These are phyloP conservation scores for Lepilemur ruficaudatus DNA, from an alignment of 2,797 vertebrate species.

Conservation along the genomic window DNA sequence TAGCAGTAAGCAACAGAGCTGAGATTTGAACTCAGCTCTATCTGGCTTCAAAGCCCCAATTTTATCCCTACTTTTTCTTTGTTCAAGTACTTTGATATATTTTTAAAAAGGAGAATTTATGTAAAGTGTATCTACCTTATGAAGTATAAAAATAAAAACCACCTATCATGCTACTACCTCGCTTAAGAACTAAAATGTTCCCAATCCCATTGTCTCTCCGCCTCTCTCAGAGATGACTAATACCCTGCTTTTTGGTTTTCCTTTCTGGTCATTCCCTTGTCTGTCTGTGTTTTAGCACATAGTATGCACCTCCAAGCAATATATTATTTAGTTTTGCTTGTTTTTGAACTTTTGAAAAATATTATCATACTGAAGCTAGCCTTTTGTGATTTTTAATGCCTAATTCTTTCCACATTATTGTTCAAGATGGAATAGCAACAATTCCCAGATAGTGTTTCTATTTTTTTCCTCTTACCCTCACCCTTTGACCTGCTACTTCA, in stretches of 20 bases:
- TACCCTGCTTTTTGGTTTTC: not conserved
- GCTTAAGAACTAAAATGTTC: not conserved
- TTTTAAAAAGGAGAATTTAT: not conserved
- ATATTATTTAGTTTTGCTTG: not conserved
- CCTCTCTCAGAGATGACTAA: not conserved
- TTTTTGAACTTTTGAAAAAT: constrained; percentile 30
- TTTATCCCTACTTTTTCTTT: not conserved
- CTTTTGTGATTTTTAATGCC: not conserved
- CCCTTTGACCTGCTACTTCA: not conserved
- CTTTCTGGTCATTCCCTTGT: not conserved
- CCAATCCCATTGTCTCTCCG: not conserved
- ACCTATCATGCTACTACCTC: not conserved
- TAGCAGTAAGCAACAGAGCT: not conserved
- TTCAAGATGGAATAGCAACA: not conserved
- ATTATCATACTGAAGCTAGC: not conserved
- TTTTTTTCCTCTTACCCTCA: not conserved
- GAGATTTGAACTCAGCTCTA: not conserved
- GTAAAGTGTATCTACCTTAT: not conserved
- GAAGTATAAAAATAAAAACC: constrained; percentile 20
- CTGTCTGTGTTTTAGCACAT: not conserved
- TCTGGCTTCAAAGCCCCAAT: not conserved
- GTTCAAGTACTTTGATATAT: not conserved
- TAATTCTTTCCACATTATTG: not conserved
- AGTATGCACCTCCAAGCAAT: not conserved
- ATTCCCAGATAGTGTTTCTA: not conserved